phyloP scores from a whole-genome alignment of 2,797 vertebrate species.

The Girardinus metallicus region DNA sequence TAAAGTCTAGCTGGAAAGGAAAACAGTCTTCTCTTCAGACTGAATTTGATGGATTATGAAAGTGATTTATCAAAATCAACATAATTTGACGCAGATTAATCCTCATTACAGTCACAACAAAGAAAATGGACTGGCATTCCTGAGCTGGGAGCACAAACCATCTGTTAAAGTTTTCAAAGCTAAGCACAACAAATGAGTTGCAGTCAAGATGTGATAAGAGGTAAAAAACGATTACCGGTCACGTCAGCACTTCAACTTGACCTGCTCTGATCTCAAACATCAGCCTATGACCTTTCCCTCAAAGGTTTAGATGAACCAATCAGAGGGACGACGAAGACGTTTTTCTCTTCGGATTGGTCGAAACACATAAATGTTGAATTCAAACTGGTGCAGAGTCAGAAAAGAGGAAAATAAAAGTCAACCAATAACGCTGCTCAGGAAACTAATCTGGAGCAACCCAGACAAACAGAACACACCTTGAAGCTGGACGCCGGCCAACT shows the following conservation, averaged over 20 bases:
- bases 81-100: not conserved
- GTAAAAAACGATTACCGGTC: conserved; percentile 2
- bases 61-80: not conserved
- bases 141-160: conserved; percentile 16
- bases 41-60: not conserved
- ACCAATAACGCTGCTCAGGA: conserved; percentile 45
- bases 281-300: not conserved
- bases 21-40: not conserved
- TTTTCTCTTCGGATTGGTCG: conserved; percentile 30
- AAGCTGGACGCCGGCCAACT: conserved; percentile 57
- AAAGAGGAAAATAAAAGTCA: conserved; percentile 16
- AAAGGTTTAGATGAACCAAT: conserved; percentile 55
- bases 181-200: conserved; percentile 1
- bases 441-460: conserved; percentile 47
- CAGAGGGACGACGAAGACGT: conserved; percentile 4
- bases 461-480: conserved; percentile 74
- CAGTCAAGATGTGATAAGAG: conserved; percentile 20
- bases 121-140: not conserved
- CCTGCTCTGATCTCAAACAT: conserved; percentile 1
- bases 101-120: not conserved
- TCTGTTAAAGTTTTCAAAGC: conserved; percentile 24
- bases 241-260: conserved; percentile 7
- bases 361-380: conserved; percentile 8
- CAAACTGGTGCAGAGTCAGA: conserved; percentile 23
- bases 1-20: not conserved